These are phyloP conservation scores for Sprattus sprattus DNA, from an alignment of 2,113 vertebrate species.

Conservation along the genomic window DNA sequence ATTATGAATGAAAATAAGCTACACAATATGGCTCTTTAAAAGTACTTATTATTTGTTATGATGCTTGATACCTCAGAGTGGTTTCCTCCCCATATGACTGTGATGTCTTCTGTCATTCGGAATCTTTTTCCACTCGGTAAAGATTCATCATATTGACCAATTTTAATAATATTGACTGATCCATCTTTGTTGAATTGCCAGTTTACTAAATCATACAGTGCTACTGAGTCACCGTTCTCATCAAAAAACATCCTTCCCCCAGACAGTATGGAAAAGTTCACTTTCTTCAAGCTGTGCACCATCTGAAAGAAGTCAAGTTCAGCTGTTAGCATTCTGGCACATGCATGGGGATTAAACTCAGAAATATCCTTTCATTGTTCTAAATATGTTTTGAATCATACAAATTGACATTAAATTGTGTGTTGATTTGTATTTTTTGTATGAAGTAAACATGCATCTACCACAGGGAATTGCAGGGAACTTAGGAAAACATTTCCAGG, in stretches of 20 bases:
- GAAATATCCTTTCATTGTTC: too few species aligned
- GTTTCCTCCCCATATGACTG: constrained; percentile 2
- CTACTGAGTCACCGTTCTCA: constrained; percentile 55
- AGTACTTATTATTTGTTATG: constrained; percentile 16
- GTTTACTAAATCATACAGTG: constrained; percentile 55
- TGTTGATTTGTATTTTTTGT: too few species aligned
- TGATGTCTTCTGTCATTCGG: background rate
- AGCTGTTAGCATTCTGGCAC: background rate
- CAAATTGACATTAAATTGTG: too few species aligned
- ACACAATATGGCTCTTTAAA: too few species aligned
- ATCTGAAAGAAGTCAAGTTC: constrained; percentile 36
- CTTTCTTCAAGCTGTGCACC: constrained; percentile 42
- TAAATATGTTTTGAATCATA: too few species aligned
- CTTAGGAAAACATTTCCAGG: too few species aligned
- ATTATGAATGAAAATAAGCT: too few species aligned
- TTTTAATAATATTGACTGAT: constrained; percentile 47
- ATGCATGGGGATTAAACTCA: background rate
- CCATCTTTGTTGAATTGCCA: constrained; percentile 53
- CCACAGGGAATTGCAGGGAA: too few species aligned
- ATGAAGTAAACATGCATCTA: too few species aligned
- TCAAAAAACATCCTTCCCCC: constrained; percentile 55
- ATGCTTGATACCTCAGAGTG: constrained; percentile 45
- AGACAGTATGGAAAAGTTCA: constrained; percentile 40
- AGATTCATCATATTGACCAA: constrained; percentile 54
- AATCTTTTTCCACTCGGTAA: constrained; percentile 35